A percentile compares a stretch with the other conserved stretches of the same genome.
phyloP scores from a whole-genome alignment of 2,888 invertebrate species.

The Xylophagus ater region DNA sequence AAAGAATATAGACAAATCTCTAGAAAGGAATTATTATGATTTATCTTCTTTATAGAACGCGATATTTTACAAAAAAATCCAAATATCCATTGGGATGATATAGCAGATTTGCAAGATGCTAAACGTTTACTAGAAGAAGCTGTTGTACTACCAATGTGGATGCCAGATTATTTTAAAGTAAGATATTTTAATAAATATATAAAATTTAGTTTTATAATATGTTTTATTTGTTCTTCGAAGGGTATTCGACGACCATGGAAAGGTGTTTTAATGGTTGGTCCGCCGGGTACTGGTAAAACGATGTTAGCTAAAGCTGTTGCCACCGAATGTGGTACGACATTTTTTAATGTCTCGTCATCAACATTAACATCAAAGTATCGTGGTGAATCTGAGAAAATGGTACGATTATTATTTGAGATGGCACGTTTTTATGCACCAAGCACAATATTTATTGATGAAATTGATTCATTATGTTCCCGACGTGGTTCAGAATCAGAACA shows the following conservation, averaged over 20 bases:
- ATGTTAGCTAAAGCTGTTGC: slow-evolving; percentile 97
- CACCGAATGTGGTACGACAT: slow-evolving; percentile 95
- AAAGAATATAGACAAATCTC: background rate
- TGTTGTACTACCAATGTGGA: slow-evolving; percentile 92
- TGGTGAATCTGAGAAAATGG: slow-evolving; percentile 98
- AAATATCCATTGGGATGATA: slow-evolving; percentile 90
- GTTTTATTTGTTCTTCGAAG: slow-evolving; percentile 36
- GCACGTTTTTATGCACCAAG: slow-evolving; percentile 96
- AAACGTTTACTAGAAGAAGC: slow-evolving; percentile 90
- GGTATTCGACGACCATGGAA: slow-evolving; percentile 95
- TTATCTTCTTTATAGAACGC: slow-evolving; percentile 49
- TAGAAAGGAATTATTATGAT: background rate
- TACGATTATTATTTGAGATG: slow-evolving; percentile 94
- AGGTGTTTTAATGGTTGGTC: slow-evolving; percentile 89
- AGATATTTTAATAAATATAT: slow-evolving; percentile 13
- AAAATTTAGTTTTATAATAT: background rate
- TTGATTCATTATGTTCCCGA: slow-evolving; percentile 91
- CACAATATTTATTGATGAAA: slow-evolving; percentile 98
- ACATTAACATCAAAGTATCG: slow-evolving; percentile 97
- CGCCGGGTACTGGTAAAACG: slow-evolving; percentile 84
- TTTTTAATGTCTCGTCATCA: slow-evolving; percentile 94
- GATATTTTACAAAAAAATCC: slow-evolving; percentile 97
- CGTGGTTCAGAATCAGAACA: slow-evolving; percentile 95
- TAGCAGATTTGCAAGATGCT: slow-evolving; percentile 80
- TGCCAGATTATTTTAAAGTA: slow-evolving; percentile 97